Evolutionary conservation across 2,113 vertebrate genomes (phyloP).

Genomic region (Mionectes macconnelli): DNA sequence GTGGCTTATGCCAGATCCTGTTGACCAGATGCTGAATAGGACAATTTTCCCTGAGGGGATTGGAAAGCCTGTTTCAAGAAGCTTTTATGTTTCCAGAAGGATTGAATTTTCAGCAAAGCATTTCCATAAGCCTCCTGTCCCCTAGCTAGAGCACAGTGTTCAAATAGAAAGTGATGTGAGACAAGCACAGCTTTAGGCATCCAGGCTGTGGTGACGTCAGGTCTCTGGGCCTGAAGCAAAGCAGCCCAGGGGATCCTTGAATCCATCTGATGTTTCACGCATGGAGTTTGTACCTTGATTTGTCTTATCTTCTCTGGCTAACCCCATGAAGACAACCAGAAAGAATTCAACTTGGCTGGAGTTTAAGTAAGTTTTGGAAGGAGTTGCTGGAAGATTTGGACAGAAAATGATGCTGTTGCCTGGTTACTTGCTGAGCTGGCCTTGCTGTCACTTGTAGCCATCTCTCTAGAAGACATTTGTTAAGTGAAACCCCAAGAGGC

Average conservation of each 20-base stretch:
- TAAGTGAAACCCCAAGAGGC: not conserved
- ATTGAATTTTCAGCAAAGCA: not conserved
- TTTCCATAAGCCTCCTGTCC: not conserved
- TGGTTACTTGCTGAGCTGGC: constrained; percentile 11
- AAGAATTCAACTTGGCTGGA: constrained; percentile 11
- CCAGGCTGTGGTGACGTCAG: not conserved
- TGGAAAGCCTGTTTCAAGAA: not conserved
- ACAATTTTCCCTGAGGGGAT: not conserved
- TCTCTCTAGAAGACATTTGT: not conserved
- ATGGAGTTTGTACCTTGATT: not conserved
- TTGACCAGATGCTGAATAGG: not conserved
- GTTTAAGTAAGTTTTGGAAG: constrained; percentile 31
- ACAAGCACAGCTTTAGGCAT: not conserved
- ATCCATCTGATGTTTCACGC: not conserved
- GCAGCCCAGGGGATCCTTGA: not conserved
- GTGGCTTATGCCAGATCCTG: not conserved
- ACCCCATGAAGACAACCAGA: not conserved
- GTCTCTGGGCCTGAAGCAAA: not conserved
- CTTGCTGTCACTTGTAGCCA: not conserved
- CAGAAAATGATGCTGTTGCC: not conserved
- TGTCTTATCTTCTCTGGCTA: not conserved
- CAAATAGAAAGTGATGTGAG: not conserved
- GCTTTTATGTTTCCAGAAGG: not conserved
- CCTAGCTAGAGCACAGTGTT: not conserved
- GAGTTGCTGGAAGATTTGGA: constrained; percentile 28